Evolutionary conservation across 2,113 vertebrate genomes (phyloP).

Genomic region (Ancistrus triradiatus): DNA sequence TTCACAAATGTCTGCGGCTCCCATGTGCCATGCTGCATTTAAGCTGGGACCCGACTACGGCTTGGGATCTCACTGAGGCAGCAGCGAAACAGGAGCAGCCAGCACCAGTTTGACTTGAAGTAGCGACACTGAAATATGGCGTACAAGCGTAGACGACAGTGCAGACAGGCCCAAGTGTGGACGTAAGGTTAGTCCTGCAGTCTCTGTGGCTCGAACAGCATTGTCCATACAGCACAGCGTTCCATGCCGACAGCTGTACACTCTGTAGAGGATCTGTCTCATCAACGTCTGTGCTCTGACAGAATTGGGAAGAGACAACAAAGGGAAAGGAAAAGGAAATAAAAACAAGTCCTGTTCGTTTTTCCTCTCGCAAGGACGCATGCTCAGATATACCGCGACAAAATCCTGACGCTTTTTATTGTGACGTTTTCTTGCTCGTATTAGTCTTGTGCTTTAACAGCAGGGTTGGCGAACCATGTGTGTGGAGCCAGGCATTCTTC

Average conservation of each 20-base stretch:
- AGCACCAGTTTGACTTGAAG: slow-evolving; percentile 65
- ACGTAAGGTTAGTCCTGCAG: slow-evolving; percentile 18
- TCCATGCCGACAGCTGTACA: slow-evolving; percentile 6
- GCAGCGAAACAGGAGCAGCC: slow-evolving; percentile 52
- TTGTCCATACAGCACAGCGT: slow-evolving; percentile 7
- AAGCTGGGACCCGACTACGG: slow-evolving; percentile 9
- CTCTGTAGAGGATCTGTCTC: background rate
- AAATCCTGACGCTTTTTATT: background rate
- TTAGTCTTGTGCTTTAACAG: slow-evolving; percentile 71
- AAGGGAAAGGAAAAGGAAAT: background rate
- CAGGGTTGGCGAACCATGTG: slow-evolving; percentile 67
- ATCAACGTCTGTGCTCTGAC: too few species aligned
- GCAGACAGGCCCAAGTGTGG: slow-evolving; percentile 15
- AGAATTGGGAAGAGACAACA: background rate
- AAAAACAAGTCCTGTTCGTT: background rate
- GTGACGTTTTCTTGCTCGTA: slow-evolving; percentile 69
- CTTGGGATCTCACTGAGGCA: slow-evolving; percentile 21
- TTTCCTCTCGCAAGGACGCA: background rate
- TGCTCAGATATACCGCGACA: background rate
- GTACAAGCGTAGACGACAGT: slow-evolving; percentile 28
- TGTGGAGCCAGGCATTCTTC: slow-evolving; percentile 68
- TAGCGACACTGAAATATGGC: slow-evolving; percentile 31
- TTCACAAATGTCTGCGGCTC: slow-evolving; percentile 51
- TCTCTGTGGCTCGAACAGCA: background rate
- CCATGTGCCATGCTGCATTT: slow-evolving; percentile 43